Base-by-base conservation (phyloP, 2,888 invertebrate species). In the Phyllotreta cruciferae region DNA sequence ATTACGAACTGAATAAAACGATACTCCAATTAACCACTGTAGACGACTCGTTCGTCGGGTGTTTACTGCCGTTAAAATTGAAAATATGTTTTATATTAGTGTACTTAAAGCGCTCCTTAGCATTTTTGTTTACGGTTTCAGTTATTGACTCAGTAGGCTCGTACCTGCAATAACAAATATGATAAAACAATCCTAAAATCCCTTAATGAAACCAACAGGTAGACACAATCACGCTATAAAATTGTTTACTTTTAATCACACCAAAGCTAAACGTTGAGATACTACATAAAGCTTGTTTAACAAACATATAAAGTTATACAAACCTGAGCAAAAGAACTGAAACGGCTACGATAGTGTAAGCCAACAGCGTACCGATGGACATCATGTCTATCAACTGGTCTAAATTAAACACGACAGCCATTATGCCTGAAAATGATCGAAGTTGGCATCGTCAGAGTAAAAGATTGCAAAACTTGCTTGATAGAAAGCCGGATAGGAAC, bases 301-400 rank as follows among this genome's bases (percentile, higher is more conserved):
- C 24, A 24, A 24, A 24, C 24, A 24, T 24, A 3, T 24, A 24
- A 24, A 3, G 4, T 24, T 3, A 1, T 24, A 24, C 24, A 24
- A 24, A 24, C 24, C 24, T 90, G 37, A 96, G 84, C 56, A 97
- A 88, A 6, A 96, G 85, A 1, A 97, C 94, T 73, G 94, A 93
- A 62, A 94, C 88, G 0, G 95, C 93, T 0, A 97, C 96, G 69
- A 96, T 94, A 1, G 94, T 93, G 79, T 96, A 96, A 0, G 95
- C 95, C 56, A 94, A 83, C 1, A 95, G 83, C 0, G 94, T 94
- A 9, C 94, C 94, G 72, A 97, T 96, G 6, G 96, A 96, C 94
- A 97, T 95, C 91, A 97, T 96, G 75, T 97, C 94, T 66, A 97
- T 95, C 62, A 97, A 83, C 77, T 96, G 95, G 66, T 93, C 88